Evolutionary conservation across 2,888 invertebrate species (phyloP), one percentile per base, ranked within the genome.

Genomic region (Lydus trimaculatus): DNA sequence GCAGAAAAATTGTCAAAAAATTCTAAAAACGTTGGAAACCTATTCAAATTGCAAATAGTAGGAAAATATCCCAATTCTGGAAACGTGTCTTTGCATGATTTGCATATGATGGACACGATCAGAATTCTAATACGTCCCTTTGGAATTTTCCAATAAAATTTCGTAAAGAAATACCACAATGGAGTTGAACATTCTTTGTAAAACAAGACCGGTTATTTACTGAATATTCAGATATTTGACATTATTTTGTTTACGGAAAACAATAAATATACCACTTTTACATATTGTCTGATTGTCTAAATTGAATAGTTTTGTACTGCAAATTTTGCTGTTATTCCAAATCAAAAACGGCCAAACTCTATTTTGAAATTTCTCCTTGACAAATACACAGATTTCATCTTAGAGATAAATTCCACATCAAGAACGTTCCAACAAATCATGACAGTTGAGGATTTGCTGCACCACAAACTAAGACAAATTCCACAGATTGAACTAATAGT

Each of bases 61-160:
- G 9, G 20, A 11, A 48, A 56, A 56, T 56, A 56, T 25, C 25
- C 11, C 13, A 56, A 56, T 25, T 25, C 25, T 9, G 6, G 25
- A 56, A 25, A 56, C 56, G 56, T 56, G 56, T 56, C 56, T 13
- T 15, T 56, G 56, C 25, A 56, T 15, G 25, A 56, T 56, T 56
- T 56, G 56, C 56, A 56, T 56, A 56, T 56, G 56, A 15, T 25
- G 8, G 56, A 56, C 11, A 8, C 25, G 56, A 5, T 25, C 13
- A 9, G 56, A 56, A 56, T 56, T 56, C 56, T 25, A 25, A 56
- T 56, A 25, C 56, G 56, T 56, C 1, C 23, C 5, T 15, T 25
- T 23, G 56, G 56, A 23, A 56, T 56, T 23, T 23, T 25, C 56
- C 56, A 56, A 56, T 25, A 15, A 56, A 15, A 25, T 56, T 56